Base-by-base conservation (phyloP, 2,113 vertebrate species). In the Tragelaphus imberbis region DNA sequence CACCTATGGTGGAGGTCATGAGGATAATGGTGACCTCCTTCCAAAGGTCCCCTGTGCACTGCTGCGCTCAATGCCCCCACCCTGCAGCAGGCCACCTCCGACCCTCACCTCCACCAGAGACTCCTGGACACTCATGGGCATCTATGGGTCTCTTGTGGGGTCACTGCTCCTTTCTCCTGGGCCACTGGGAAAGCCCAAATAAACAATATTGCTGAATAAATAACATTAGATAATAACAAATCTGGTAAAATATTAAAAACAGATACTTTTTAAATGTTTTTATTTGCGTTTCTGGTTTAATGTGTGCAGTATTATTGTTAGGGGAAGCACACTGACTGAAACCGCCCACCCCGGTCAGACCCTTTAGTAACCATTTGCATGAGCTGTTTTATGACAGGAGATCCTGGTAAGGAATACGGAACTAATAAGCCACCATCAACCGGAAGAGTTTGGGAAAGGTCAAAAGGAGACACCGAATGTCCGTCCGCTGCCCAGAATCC, bases 201-300 rank as follows among this genome's bases (percentile, higher is more conserved):
- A 89, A 90, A 40, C 14, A 92, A n/a, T 47, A 63, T 13, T 56
- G 28, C 33, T 80, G 47, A 61, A 6, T 88, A 49, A 89, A 79
- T 59, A 81, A 59, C 21, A 88, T 51, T 33, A 89, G 51, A 21
- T 75, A 56, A 88, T 89, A 80, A 33, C 53, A 90, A 96, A 40
- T 58, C 7, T 92, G 19, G 90, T 63, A 94, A 94, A 96, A 77
- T 81, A 90, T 71, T 15, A 90, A 95, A 95, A 95, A 68, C 51
- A 0, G 19, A 56, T 89, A 71, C 30, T 92, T 94, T 53, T 11
- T 2, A 88, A 55, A 30, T 25, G 5, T 47, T 33, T 86, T 84
- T 63, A 80, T 51, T 86, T 95, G 36, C 68, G n/a, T 90, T 94
- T 81, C 40, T 92, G 17, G 30, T 71, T 93, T 77, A 86, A 93